A percentile compares a stretch with the other conserved stretches of the same genome.
Evolutionary conservation across 2,888 invertebrate species (phyloP).

Genomic region (Polymixis lichenea): DNA sequence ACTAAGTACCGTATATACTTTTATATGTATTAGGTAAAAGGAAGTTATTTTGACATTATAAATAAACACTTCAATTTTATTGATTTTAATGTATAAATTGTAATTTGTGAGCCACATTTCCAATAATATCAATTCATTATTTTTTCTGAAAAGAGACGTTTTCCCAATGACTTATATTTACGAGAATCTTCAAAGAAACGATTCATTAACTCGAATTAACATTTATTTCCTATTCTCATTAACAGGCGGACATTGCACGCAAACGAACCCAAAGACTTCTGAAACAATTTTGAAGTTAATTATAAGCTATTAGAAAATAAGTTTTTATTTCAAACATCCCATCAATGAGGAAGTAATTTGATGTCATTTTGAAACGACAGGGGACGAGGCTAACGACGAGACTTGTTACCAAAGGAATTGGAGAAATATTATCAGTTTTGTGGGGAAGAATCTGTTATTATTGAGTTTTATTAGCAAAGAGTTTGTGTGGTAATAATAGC

Average conservation of each 20-base stretch:
- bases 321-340: constrained; percentile 23
- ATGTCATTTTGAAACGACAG: constrained; percentile 8
- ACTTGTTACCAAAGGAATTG: constrained; percentile 24
- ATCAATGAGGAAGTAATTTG: constrained; percentile 45
- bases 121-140: neutral
- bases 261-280: constrained; percentile 7
- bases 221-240: constrained; percentile 45
- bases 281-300: constrained; percentile 44
- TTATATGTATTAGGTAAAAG: too few species aligned
- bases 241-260: constrained; percentile 6
- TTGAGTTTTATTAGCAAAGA: neutral
- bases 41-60: too few species aligned
- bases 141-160: neutral
- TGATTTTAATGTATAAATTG: too few species aligned
- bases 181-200: constrained; percentile 25
- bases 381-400: constrained; percentile 23
- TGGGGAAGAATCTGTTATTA: neutral
- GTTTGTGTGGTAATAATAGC: neutral
- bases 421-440: constrained; percentile 9
- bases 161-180: constrained; percentile 2
- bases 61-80: too few species aligned
- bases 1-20: too few species aligned
- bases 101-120: neutral
- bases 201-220: constrained; percentile 28
- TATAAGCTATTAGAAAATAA: constrained; percentile 43